Percentiles rank a stretch among this genome's conserved stretches.
These are phyloP conservation scores for Drosophila eugracilis DNA, from an alignment of 1,140 invertebrate species.

Conservation along the genomic window DNA sequence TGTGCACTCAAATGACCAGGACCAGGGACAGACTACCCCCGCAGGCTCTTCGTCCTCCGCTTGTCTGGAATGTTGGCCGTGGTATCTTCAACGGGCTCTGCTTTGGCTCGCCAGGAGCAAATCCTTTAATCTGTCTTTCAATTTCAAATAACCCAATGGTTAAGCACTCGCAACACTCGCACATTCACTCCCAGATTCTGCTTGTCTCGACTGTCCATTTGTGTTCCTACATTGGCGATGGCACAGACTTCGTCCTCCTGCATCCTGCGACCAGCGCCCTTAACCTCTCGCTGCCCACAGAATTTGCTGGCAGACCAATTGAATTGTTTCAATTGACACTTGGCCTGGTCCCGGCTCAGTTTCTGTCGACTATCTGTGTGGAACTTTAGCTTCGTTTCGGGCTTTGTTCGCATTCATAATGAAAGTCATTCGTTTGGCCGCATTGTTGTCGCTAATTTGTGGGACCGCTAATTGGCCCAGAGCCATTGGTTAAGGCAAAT, in stretches of 20 bases:
- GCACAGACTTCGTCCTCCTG: background rate
- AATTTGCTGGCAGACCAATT: slow-evolving; percentile 57
- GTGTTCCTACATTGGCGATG: slow-evolving; percentile 28
- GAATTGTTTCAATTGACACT: slow-evolving; percentile 79
- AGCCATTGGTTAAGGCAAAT: slow-evolving; percentile 11
- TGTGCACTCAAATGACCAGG: slow-evolving; percentile 54
- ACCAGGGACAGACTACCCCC: background rate
- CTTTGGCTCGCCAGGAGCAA: slow-evolving; percentile 46
- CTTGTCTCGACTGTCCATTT: slow-evolving; percentile 20
- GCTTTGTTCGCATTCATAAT: slow-evolving; percentile 69
- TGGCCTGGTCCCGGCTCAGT: slow-evolving; percentile 44
- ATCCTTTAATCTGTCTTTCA: slow-evolving; percentile 73
- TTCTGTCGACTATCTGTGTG: slow-evolving; percentile 15
- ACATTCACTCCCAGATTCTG: slow-evolving; percentile 20
- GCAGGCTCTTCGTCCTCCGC: background rate
- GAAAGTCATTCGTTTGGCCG: slow-evolving; percentile 60
- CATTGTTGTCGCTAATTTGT: slow-evolving; percentile 36
- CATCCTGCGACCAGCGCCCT: slow-evolving; percentile 13
- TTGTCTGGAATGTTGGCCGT: background rate
- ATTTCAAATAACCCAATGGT: slow-evolving; percentile 64
- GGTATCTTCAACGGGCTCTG: slow-evolving; percentile 7
- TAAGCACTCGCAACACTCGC: slow-evolving; percentile 53
- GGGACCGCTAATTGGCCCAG: slow-evolving; percentile 40
- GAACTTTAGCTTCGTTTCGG: slow-evolving; percentile 13
- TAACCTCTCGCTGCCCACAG: background rate